Evolutionary conservation across 2,113 vertebrate genomes (phyloP).

Genomic region (Panthera uncia): DNA sequence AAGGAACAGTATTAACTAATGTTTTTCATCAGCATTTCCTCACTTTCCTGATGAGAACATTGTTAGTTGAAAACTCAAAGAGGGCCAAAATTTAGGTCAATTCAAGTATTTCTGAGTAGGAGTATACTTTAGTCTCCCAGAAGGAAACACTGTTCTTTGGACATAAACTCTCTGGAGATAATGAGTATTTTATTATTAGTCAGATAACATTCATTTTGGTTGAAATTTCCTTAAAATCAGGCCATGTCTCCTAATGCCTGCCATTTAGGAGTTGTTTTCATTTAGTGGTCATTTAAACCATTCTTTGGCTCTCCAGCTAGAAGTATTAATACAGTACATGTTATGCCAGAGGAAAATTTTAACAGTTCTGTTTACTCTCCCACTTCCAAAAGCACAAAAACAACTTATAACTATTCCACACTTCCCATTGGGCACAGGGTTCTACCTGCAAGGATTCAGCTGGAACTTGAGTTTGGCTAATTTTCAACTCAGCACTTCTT

Average conservation of each 20-base stretch:
- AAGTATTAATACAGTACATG: not conserved
- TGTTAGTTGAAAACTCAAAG: not conserved
- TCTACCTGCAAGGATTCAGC: not conserved
- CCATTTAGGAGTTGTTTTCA: not conserved
- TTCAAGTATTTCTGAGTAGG: not conserved
- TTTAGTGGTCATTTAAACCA: not conserved
- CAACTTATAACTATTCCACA: not conserved
- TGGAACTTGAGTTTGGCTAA: not conserved
- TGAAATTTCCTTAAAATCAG: not conserved
- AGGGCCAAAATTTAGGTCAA: not conserved
- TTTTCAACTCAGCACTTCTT: not conserved
- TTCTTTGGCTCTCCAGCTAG: not conserved
- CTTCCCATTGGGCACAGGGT: not conserved
- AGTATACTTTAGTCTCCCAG: not conserved
- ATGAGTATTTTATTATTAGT: not conserved
- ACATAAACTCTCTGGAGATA: constrained; percentile 2
- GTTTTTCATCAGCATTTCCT: not conserved
- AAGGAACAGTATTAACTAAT: not conserved
- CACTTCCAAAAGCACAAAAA: not conserved
- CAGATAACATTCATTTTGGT: not conserved
- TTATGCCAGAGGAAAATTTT: not conserved
- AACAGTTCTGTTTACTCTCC: not conserved
- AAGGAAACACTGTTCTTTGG: not conserved
- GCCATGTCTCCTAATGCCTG: not conserved
- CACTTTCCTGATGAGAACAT: not conserved